Conservation (phyloP, 1,140 invertebrate genomes). For the Trichoplusia ni region DNA sequence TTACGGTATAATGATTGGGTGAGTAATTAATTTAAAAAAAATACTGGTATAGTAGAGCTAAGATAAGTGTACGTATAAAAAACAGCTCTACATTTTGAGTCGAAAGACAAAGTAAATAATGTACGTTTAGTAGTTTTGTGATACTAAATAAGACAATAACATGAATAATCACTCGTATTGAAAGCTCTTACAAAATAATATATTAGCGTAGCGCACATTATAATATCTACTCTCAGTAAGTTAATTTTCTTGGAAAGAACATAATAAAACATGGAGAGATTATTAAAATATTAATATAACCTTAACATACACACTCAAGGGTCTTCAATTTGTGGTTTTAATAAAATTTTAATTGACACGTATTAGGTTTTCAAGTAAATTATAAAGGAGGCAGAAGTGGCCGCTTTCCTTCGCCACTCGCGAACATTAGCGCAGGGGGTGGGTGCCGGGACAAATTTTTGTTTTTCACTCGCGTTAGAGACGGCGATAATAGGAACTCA, state of each 20-base stretch:
- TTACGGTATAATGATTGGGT: too few species aligned
- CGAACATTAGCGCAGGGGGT: conserved; percentile 69
- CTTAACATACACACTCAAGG: conserved; percentile 58
- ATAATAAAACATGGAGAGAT: conserved; percentile 31
- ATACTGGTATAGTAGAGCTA: too few species aligned
- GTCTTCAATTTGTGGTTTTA: conserved; percentile 62
- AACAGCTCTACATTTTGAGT: too few species aligned
- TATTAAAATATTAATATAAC: conserved; percentile 72
- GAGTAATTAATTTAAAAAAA: too few species aligned
- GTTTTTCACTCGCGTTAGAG: conserved; percentile 70
- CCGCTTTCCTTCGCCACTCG: conserved; percentile 60
- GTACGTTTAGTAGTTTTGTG: too few species aligned
- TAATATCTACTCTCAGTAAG: background rate
- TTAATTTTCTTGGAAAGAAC: conserved; percentile 13
- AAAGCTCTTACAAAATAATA: too few species aligned
- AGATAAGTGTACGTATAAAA: too few species aligned
- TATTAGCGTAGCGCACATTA: too few species aligned
- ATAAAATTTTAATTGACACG: conserved; percentile 80
- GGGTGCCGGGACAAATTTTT: conserved; percentile 72
- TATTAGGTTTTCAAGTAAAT: conserved; percentile 78
- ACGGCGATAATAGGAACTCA: conserved; percentile 37
- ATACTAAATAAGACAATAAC: too few species aligned
- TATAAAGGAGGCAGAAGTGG: conserved; percentile 70
- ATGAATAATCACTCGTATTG: too few species aligned
- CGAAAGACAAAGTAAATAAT: too few species aligned